These are phyloP conservation scores for Drosophila sucinea DNA, from an alignment of 1,140 invertebrate genomes.

Conservation along the genomic window DNA sequence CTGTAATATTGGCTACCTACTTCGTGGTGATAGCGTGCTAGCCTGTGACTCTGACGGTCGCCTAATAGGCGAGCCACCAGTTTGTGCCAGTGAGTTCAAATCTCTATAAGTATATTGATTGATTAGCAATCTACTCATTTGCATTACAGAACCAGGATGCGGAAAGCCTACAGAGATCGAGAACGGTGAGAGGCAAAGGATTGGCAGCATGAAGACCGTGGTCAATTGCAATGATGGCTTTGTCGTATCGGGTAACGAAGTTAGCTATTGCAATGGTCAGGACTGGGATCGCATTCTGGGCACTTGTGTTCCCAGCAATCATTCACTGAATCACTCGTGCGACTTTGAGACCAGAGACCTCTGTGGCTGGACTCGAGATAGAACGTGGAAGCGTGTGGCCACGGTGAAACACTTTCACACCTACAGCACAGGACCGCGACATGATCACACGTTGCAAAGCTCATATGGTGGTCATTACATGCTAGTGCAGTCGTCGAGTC, in stretches of 20 bases:
- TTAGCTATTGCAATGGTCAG: slow-evolving; percentile 63
- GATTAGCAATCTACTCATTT: neutral
- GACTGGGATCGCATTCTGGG: slow-evolving; percentile 70
- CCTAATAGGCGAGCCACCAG: slow-evolving; percentile 36
- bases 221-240: slow-evolving; percentile 58
- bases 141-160: slow-evolving; percentile 55
- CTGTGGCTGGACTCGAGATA: slow-evolving; percentile 66
- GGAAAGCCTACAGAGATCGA: neutral
- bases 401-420: slow-evolving; percentile 41
- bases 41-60: slow-evolving; percentile 27
- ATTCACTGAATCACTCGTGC: slow-evolving; percentile 47
- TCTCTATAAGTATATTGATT: neutral
- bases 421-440: slow-evolving; percentile 64
- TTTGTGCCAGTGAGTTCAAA: slow-evolving; percentile 63
- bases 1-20: slow-evolving; percentile 17
- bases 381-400: slow-evolving; percentile 58
- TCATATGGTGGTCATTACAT: slow-evolving; percentile 71
- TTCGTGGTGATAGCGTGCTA: slow-evolving; percentile 15
- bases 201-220: slow-evolving; percentile 12
- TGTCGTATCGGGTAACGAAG: slow-evolving; percentile 52
- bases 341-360: slow-evolving; percentile 72
- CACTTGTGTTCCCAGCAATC: slow-evolving; percentile 55
- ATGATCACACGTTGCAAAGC: slow-evolving; percentile 70
- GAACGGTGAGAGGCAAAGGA: slow-evolving; percentile 28
- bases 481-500: slow-evolving; percentile 59